Evolutionary conservation across 2,888 invertebrate genomes (phyloP).

Genomic region (Mesochorus sp.): DNA sequence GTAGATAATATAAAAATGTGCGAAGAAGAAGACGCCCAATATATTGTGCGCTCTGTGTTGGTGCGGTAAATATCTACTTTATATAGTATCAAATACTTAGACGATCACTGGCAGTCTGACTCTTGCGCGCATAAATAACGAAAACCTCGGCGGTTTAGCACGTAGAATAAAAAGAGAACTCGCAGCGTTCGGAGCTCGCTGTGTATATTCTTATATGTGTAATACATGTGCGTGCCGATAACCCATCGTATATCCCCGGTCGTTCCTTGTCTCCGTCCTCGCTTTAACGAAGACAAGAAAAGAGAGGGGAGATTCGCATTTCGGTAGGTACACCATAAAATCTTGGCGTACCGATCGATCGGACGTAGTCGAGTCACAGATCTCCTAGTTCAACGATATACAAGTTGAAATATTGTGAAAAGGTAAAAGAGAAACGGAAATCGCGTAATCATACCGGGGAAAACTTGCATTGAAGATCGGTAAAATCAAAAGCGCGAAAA

Average conservation of each 20-base stretch:
- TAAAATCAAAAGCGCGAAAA: neutral
- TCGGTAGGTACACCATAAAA: slow-evolving; percentile 71
- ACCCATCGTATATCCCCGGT: neutral
- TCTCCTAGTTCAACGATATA: slow-evolving; percentile 43
- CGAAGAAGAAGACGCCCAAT: too few species aligned
- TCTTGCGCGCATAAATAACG: neutral
- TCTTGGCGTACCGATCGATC: slow-evolving; percentile 63
- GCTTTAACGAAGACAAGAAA: slow-evolving; percentile 1
- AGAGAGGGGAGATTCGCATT: slow-evolving; percentile 68
- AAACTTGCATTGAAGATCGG: neutral
- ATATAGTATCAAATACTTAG: too few species aligned
- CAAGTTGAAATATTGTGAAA: neutral
- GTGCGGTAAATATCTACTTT: too few species aligned
- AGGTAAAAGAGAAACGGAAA: too few species aligned
- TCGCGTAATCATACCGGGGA: too few species aligned
- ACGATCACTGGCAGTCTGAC: too few species aligned
- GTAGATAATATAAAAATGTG: too few species aligned
- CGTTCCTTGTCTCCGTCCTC: slow-evolving; percentile 3
- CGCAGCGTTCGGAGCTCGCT: neutral
- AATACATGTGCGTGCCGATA: too few species aligned
- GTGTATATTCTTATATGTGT: neutral
- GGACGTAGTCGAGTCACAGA: slow-evolving; percentile 66
- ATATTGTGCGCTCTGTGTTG: too few species aligned
- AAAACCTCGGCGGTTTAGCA: neutral
- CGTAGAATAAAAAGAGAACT: neutral